Percentiles rank a stretch among this genome's conserved stretches.
Evolutionary conservation across 2,113 vertebrate species (phyloP).

Genomic region (Thermophis baileyi): DNA sequence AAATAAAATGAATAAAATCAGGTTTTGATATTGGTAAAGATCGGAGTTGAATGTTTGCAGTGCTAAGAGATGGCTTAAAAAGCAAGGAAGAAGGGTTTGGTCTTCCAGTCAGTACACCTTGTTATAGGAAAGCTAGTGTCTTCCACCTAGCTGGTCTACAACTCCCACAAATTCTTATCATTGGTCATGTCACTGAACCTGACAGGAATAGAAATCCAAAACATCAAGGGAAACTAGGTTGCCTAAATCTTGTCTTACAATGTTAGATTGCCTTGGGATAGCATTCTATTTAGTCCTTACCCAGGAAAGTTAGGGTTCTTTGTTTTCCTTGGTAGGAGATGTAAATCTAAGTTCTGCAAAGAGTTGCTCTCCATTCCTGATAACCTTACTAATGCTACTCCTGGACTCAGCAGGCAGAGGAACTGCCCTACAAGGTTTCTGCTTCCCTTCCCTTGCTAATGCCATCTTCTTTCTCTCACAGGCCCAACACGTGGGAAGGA

Average conservation of each 20-base stretch:
- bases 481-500: conserved; percentile 81
- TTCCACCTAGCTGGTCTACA: neutral
- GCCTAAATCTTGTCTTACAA: neutral
- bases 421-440: neutral
- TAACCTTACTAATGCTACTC: neutral
- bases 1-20: neutral
- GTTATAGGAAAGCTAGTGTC: neutral
- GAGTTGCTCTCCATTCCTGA: neutral
- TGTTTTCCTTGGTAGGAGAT: neutral
- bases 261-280: neutral
- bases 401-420: neutral
- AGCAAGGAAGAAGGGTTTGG: neutral
- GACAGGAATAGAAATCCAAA: neutral
- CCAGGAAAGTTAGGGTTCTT: neutral
- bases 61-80: neutral
- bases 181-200: neutral
- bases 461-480: conserved; percentile 40
- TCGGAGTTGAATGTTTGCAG: neutral
- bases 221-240: neutral
- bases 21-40: neutral
- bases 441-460: neutral
- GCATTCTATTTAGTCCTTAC: neutral
- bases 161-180: neutral
- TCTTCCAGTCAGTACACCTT: neutral
- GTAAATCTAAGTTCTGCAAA: neutral